Conservation (phyloP, 30 jellyfish, hydroid and myxozoan species). For the Turritopsis dohrnii region DNA sequence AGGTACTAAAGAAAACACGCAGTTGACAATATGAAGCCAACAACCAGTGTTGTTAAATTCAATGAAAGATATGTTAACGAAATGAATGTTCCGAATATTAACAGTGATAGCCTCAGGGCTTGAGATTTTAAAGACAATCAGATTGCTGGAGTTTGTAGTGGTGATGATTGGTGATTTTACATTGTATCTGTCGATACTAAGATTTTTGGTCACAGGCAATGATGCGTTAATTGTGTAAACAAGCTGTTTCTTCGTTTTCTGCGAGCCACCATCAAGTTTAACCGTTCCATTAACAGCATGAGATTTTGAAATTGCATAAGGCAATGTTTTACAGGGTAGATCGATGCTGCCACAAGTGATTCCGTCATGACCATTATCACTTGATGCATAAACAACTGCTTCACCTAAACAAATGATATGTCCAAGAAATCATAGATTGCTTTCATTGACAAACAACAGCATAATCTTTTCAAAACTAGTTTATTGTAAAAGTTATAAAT, state of each 20-base stretch:
- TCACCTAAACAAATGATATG: not conserved
- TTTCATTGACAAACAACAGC: no score
- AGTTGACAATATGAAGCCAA: not conserved
- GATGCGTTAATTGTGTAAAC: not conserved
- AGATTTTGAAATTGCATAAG: not conserved
- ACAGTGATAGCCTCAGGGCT: not conserved
- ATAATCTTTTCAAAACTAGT: no score
- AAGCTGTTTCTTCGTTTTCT: not conserved
- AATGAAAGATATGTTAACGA: not conserved
- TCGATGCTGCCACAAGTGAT: not conserved
- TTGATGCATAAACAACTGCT: not conserved
- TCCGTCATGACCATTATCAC: not conserved
- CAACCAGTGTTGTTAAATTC: not conserved
- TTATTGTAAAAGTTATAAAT: no score
- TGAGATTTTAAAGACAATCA: not conserved
- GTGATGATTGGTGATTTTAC: not conserved
- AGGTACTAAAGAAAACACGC: not conserved
- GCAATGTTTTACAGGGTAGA: not conserved
- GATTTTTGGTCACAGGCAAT: not conserved
- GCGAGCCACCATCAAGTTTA: not conserved
- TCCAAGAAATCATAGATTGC: no score
- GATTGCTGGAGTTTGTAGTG: not conserved
- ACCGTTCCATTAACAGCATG: not conserved
- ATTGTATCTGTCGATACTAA: not conserved
- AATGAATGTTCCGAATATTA: not conserved